Evolutionary conservation across 2,113 vertebrate genomes (phyloP).

Genomic region (Leptobrachium leishanense): DNA sequence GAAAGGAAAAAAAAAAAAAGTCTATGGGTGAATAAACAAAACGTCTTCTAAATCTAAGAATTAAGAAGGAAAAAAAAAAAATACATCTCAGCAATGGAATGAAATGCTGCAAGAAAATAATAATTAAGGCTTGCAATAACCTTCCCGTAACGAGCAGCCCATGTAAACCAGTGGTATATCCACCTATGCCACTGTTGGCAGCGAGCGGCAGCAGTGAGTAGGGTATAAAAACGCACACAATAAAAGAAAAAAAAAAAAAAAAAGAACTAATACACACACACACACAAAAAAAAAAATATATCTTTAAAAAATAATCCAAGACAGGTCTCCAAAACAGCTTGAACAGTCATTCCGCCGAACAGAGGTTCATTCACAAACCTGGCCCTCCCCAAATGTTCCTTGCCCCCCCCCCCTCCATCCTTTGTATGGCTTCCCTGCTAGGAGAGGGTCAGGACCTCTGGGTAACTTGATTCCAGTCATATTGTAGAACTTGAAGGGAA

Average conservation of each 20-base stretch:
- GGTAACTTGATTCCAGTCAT: slow-evolving; percentile 36
- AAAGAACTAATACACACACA: neutral
- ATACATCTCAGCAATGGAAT: too few relatives aligned
- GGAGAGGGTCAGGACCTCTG: slow-evolving; percentile 15
- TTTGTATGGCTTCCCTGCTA: slow-evolving; percentile 1
- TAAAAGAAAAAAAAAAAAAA: neutral
- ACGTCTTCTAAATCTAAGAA: too few relatives aligned
- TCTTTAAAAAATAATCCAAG: too few relatives aligned
- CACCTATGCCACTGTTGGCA: neutral
- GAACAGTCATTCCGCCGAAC: neutral
- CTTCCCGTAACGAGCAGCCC: slow-evolving; percentile 6
- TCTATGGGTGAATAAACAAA: too few relatives aligned
- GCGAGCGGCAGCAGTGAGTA: neutral
- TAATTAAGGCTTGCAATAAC: neutral
- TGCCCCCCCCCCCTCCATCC: neutral
- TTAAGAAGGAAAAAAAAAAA: too few relatives aligned
- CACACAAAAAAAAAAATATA: neutral
- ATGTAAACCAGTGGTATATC: slow-evolving; percentile 16
- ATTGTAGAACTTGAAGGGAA: neutral
- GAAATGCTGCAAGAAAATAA: neutral
- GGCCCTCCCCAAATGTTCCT: slow-evolving; percentile 4
- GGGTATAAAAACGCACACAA: neutral
- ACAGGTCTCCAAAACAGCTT: neutral
- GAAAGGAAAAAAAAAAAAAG: too few relatives aligned
- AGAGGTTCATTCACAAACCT: slow-evolving; percentile 7